Evolutionary conservation across 2,797 vertebrate species (phyloP).

Genomic region (Bradypodion pumilum): DNA sequence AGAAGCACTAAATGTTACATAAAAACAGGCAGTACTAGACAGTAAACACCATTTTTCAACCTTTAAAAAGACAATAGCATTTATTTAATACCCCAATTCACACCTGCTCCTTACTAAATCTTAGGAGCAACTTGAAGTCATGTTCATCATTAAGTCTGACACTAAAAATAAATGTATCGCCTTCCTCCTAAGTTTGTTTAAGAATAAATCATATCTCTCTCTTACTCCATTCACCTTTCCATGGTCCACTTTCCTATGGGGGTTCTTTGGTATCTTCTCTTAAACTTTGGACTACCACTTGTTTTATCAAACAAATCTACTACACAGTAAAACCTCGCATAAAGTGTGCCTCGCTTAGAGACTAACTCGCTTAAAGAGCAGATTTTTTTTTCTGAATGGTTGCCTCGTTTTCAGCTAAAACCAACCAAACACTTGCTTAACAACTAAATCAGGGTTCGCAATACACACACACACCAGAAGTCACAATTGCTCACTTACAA

Average conservation of each 20-base stretch:
- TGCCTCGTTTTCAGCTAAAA: too few relatives aligned
- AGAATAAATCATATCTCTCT: accelerated
- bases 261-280: neutral
- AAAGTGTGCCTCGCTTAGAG: too few relatives aligned
- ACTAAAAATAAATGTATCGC: too few relatives aligned
- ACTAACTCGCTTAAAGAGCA: too few relatives aligned
- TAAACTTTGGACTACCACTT: neutral
- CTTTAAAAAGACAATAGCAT: neutral
- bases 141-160: neutral
- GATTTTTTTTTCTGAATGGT: too few relatives aligned
- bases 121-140: neutral
- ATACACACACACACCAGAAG: too few relatives aligned
- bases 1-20: neutral
- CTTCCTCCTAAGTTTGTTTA: too few relatives aligned
- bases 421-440: too few relatives aligned
- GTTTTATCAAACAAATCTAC: neutral
- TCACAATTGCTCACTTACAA: too few relatives aligned
- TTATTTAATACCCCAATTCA: neutral
- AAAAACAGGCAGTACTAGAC: accelerated
- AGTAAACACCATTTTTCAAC: neutral
- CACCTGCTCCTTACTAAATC: neutral
- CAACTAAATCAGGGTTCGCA: too few relatives aligned
- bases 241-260: neutral
- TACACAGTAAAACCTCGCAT: too few relatives aligned
- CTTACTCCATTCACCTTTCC: accelerated